phyloP scores from a whole-genome alignment of 23 tunicate genomes.

The Trididemnum nubilum region DNA sequence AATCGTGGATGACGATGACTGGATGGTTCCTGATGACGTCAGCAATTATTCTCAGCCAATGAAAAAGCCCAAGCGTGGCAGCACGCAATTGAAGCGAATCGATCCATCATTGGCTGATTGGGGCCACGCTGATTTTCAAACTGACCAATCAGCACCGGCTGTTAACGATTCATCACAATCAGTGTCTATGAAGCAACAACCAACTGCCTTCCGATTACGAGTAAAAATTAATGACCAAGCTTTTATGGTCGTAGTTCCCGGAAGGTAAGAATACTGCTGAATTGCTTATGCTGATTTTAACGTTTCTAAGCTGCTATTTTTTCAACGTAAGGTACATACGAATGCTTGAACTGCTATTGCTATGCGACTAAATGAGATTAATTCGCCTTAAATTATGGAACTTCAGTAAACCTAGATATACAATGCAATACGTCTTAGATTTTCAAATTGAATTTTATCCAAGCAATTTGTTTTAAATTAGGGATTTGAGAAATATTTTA shows the following conservation, averaged over 20 bases:
- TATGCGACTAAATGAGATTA: too few relatives aligned
- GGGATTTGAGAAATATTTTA: too few relatives aligned
- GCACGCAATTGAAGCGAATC: neutral
- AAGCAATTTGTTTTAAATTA: too few relatives aligned
- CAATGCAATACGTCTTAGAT: too few relatives aligned
- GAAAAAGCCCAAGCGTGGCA: constrained; percentile 20
- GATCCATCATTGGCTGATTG: neutral
- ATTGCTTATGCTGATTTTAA: too few relatives aligned
- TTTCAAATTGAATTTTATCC: too few relatives aligned
- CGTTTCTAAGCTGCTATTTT: too few relatives aligned
- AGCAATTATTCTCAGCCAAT: constrained; percentile 29
- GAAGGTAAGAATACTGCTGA: constrained; percentile 65
- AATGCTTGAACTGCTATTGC: too few relatives aligned
- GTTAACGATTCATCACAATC: neutral
- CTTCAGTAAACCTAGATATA: too few relatives aligned
- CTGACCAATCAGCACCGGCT: neutral
- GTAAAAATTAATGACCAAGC: constrained; percentile 52
- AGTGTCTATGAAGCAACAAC: neutral
- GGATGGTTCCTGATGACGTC: constrained; percentile 53
- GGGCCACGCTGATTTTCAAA: neutral
- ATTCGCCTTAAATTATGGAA: too few relatives aligned
- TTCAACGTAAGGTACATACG: too few relatives aligned
- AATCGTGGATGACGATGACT: constrained; percentile 48
- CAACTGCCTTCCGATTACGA: constrained; percentile 12
- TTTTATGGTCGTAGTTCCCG: constrained; percentile 55